Percentiles rank a stretch among this genome's conserved stretches.
These are phyloP conservation scores for Troides oblongomaculatus DNA, from an alignment of 2,888 invertebrate species.

Conservation along the genomic window DNA sequence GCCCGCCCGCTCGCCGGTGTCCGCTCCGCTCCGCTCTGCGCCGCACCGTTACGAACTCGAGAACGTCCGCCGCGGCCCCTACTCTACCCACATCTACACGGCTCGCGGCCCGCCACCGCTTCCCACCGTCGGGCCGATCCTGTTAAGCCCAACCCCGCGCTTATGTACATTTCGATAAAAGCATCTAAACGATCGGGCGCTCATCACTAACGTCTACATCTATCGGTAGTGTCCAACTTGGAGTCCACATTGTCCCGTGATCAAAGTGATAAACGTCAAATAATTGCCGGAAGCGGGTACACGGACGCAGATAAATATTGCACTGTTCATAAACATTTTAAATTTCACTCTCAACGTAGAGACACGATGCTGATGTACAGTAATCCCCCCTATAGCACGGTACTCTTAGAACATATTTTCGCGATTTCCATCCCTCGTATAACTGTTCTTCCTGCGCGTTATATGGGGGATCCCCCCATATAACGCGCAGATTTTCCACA, in stretches of 20 bases:
- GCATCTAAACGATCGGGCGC: not conserved
- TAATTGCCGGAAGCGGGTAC: constrained; percentile 1
- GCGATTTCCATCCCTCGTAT: no score
- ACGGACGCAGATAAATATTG: constrained; percentile 3
- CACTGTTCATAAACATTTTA: not conserved
- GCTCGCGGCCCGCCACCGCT: constrained; percentile 39
- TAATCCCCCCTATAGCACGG: no score
- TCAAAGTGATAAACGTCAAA: not conserved
- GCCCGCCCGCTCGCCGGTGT: constrained; percentile 54
- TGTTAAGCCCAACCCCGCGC: not conserved
- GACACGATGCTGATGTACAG: no score
- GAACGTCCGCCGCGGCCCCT: constrained; percentile 35
- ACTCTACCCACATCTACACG: constrained; percentile 38
- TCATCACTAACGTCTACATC: not conserved
- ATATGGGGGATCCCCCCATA: no score
- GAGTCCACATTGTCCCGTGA: not conserved
- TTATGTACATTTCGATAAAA: constrained; percentile 12
- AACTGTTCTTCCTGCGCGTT: no score
- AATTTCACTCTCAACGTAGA: no score
- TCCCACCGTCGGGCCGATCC: constrained; percentile 20
- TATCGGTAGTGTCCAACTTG: no score
- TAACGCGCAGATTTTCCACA: no score
- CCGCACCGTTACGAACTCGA: constrained; percentile 34
- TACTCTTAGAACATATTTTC: no score
- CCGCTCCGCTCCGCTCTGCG: constrained; percentile 36